Evolutionary conservation across 1,140 invertebrate genomes (phyloP), one percentile per base, ranked within the genome.

Genomic region (Drosophila bipectinata): DNA sequence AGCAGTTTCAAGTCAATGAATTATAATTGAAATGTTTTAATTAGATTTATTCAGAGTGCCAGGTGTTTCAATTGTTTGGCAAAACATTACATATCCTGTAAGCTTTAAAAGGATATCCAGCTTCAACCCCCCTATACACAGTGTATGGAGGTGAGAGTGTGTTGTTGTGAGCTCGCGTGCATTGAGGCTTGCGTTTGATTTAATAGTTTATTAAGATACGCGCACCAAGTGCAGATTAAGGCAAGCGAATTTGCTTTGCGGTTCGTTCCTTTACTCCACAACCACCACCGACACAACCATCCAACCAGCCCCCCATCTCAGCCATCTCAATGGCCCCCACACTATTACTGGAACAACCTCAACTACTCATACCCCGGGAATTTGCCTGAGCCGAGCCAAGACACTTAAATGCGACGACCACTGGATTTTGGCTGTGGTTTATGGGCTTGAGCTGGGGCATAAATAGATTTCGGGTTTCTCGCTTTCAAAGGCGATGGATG

Each of bases 201-300:
- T 85, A 85, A 87, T 87, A 87, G 82, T 87, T 87, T 87, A 87
- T 87, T 87, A 87, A 87, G 83, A 87, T 85, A 85, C 82, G 82
- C 83, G 83, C 82, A 49, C 52, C 67, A 87, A 85, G 82, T 85
- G 82, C 84, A 85, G 82, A 85, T 85, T 85, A 85, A 69, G 82
- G 78, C 74, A 49, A 77, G 74, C 69, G 74, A 72, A 85, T 87
- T 87, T 78, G 82, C 69, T 78, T 62, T 60, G 68, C 56, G 72
- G 80, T 84, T 68, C 48, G 8, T 24, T 28, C 52, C 34, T 37
- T 37, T 4, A 2, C 34, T 21, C 52, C 15, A 15, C 18, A 47
- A 1, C 34, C 32, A 18, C 37, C 28, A 14, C 37, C 8, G 10
- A 18, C 10, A 28, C 34, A 18, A 21, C 49, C 48, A 14, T n/a